Conservation (phyloP, 37 sponge, comb jelly and placozoan genomes). For the Halisarca cf. caerulea region DNA sequence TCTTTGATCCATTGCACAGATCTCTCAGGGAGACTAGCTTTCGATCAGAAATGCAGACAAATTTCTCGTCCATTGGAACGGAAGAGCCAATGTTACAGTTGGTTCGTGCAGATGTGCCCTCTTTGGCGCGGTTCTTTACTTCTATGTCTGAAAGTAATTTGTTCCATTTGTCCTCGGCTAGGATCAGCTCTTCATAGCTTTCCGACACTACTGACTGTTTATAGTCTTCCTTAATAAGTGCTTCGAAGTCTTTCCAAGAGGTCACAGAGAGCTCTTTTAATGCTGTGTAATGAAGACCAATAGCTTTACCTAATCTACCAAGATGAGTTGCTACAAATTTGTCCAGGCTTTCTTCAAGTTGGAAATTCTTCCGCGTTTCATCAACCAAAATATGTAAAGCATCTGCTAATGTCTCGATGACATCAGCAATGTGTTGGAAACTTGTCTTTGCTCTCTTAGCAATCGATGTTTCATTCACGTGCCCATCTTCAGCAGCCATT, state of each 20-base stretch:
- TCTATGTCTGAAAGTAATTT: background rate
- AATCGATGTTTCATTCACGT: background rate
- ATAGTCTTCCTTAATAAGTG: background rate
- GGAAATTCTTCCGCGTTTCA: background rate
- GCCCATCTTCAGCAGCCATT: slow-evolving; percentile 9
- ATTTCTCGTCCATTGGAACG: background rate
- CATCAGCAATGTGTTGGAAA: background rate
- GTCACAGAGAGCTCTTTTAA: background rate
- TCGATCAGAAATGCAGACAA: background rate
- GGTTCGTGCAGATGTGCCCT: background rate
- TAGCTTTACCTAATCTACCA: background rate
- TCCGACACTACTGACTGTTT: background rate
- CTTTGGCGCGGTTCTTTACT: background rate
- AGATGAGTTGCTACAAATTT: background rate
- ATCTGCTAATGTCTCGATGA: background rate
- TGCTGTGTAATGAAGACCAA: background rate
- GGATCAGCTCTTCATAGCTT: background rate
- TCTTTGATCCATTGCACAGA: background rate
- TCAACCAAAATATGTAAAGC: background rate
- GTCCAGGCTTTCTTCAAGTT: background rate
- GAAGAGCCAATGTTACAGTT: background rate
- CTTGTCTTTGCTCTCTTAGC: background rate
- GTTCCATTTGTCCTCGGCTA: background rate
- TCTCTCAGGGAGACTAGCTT: background rate
- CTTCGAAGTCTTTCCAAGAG: background rate